These are phyloP conservation scores for Oncorhynchus mykiss DNA, from an alignment of 2,113 vertebrate species.

Conservation along the genomic window DNA sequence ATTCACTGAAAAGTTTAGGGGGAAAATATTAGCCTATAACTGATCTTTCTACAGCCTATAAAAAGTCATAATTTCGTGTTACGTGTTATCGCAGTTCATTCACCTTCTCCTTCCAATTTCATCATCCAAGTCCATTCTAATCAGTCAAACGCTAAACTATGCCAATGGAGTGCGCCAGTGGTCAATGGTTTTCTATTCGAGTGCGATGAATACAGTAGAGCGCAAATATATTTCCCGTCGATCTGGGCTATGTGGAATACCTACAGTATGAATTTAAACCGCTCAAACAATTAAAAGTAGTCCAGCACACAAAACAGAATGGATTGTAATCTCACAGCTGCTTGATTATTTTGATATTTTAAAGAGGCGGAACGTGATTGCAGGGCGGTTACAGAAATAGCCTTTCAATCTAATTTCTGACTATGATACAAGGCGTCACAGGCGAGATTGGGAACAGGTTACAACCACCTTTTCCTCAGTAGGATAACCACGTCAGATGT, in stretches of 20 bases:
- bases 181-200: too few relatives aligned
- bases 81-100: not conserved
- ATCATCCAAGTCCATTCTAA: constrained; percentile 64
- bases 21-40: constrained; percentile 1
- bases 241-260: too few relatives aligned
- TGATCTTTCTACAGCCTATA: not conserved
- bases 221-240: not conserved
- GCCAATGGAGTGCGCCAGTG: constrained; percentile 42
- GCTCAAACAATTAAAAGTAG: constrained; percentile 27
- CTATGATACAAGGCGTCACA: not conserved
- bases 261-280: not conserved
- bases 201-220: not conserved
- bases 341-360: not conserved
- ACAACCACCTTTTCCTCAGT: not conserved
- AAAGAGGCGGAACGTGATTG: not conserved
- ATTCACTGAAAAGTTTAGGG: not conserved
- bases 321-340: not conserved
- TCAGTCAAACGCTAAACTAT: constrained; percentile 20
- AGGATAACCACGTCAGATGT: too few relatives aligned
- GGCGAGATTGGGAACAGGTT: constrained; percentile 1
- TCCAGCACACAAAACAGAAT: constrained; percentile 1
- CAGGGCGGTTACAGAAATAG: not conserved
- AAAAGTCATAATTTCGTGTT: not conserved
- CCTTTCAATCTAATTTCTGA: not conserved
- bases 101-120: constrained; percentile 53